phyloP scores from a whole-genome alignment of 1,140 invertebrate species.

The Eubasilissa regina region DNA sequence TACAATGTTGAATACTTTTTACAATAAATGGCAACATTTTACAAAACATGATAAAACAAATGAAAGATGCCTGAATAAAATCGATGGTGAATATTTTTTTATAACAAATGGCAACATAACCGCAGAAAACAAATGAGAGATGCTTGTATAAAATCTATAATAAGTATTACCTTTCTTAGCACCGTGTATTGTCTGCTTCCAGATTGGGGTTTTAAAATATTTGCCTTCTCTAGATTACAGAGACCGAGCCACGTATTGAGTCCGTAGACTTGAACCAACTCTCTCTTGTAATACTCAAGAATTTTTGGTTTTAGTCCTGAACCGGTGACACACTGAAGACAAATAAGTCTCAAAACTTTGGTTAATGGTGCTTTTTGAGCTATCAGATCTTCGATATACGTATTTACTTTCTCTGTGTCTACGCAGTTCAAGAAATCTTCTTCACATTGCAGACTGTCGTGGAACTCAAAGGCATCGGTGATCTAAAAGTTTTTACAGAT shows the following conservation, averaged over 20 bases:
- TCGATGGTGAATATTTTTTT: background rate
- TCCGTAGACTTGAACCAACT: slow-evolving; percentile 94
- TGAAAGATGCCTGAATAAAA: background rate
- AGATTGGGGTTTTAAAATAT: slow-evolving; percentile 83
- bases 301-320: slow-evolving; percentile 93
- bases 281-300: slow-evolving; percentile 93
- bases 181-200: slow-evolving; percentile 80
- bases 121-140: no score
- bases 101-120: background rate
- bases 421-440: slow-evolving; percentile 94
- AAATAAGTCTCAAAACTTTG: slow-evolving; percentile 90
- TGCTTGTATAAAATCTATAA: no score
- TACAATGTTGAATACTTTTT: background rate
- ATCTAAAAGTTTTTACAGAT: slow-evolving; percentile 60
- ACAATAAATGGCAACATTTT: background rate
- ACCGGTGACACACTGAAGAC: slow-evolving; percentile 89
- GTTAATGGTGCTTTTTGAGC: slow-evolving; percentile 85
- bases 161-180: slow-evolving; percentile 75
- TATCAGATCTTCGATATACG: slow-evolving; percentile 94
- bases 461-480: slow-evolving; percentile 71
- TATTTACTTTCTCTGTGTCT: slow-evolving; percentile 90
- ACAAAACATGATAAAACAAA: background rate
- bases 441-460: slow-evolving; percentile 77
- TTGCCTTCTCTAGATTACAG: slow-evolving; percentile 90
- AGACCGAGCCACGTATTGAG: slow-evolving; percentile 88